These are phyloP conservation scores for Halocaridina rubra DNA, from an alignment of 2,888 invertebrate species.

Conservation along the genomic window DNA sequence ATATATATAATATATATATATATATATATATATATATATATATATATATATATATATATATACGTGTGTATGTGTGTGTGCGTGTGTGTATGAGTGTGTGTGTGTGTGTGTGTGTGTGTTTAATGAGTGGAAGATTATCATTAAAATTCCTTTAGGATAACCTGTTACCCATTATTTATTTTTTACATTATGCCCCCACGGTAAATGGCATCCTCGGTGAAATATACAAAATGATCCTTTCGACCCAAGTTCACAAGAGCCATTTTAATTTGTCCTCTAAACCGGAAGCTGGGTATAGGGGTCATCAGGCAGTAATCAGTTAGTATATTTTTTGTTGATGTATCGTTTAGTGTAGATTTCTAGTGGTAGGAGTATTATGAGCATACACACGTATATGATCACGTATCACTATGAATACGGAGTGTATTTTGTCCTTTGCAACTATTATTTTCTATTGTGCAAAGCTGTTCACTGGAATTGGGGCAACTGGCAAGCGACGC, in stretches of 20 bases:
- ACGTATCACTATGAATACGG: no score
- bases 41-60: neutral
- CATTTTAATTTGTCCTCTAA: neutral
- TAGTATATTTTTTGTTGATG: neutral
- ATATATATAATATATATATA: neutral
- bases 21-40: neutral
- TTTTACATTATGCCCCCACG: neutral
- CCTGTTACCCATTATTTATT: slow-evolving; percentile 11
- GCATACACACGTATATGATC: no score
- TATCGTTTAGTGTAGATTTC: neutral
- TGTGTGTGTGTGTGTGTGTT: no score
- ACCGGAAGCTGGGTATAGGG: slow-evolving; percentile 23
- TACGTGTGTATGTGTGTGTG: neutral
- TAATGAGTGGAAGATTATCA: neutral
- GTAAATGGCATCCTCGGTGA: neutral
- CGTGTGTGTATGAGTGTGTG: neutral
- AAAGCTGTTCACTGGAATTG: no score
- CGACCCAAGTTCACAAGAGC: neutral
- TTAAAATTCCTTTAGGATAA: slow-evolving; percentile 15
- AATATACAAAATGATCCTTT: neutral
- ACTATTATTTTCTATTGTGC: no score
- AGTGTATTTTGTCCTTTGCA: no score
- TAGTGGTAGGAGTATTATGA: no score
- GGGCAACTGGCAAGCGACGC: no score
- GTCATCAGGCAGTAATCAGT: neutral